Evolutionary conservation across 2,888 invertebrate genomes (phyloP).

Genomic region (Nephrocerus scutellatus): DNA sequence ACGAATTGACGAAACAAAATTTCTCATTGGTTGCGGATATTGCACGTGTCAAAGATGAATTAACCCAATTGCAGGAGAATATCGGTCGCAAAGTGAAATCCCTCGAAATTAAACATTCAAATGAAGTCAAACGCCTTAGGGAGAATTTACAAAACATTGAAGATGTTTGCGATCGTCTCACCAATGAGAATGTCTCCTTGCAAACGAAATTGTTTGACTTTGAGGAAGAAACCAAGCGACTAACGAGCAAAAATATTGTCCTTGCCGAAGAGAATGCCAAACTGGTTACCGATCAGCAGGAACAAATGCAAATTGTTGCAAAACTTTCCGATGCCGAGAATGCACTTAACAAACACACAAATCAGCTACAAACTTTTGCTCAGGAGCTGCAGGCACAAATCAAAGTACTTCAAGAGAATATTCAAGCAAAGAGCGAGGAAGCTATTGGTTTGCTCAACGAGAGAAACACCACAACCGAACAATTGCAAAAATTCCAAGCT

Average conservation of each 20-base stretch:
- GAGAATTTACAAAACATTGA: slow-evolving; percentile 24
- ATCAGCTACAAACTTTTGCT: too few species aligned
- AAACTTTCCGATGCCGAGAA: too few species aligned
- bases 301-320: too few species aligned
- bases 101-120: slow-evolving; percentile 16
- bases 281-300: too few species aligned
- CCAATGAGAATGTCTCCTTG: slow-evolving; percentile 20
- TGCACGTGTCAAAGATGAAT: slow-evolving; percentile 11
- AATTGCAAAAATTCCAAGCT: background rate
- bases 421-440: background rate
- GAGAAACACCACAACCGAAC: background rate
- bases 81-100: slow-evolving; percentile 18
- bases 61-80: slow-evolving; percentile 20
- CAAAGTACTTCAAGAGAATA: slow-evolving; percentile 2
- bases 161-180: slow-evolving; percentile 23
- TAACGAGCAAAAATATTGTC: too few species aligned
- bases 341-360: too few species aligned
- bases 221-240: slow-evolving; percentile 12
- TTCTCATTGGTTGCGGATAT: slow-evolving; percentile 16
- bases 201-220: slow-evolving; percentile 15
- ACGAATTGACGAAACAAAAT: slow-evolving; percentile 13
- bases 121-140: slow-evolving; percentile 24
- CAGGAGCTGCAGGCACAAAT: slow-evolving; percentile 12
- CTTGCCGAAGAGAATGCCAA: too few species aligned
- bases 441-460: background rate